Evolutionary conservation across 2,888 invertebrate genomes (phyloP), one percentile per base, ranked within the genome.

Genomic region (Gymnoscelis rufifasciata): DNA sequence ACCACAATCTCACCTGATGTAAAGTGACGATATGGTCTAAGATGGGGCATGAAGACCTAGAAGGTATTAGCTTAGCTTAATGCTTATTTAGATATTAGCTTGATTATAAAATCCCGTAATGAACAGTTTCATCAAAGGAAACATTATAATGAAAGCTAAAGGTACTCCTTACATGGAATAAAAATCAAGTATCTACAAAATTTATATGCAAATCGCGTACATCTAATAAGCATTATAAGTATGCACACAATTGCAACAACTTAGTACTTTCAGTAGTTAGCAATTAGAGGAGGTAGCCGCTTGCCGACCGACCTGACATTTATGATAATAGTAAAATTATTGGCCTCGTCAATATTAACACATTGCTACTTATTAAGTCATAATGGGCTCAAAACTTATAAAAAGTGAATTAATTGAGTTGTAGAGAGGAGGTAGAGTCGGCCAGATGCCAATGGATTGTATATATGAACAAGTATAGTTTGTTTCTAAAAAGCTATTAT

Each of bases 301-400:
- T 26, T 15, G 23, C 27, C 35, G 38, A 35, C 4, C 38, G 3
- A 39, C 11, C 23, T 48, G 49, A 41, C 44, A 49, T 44, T 41
- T 42, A 42, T 39, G 33, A 39, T 47, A 47, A 43, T 38, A 47
- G 12, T 37, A 37, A 43, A 43, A 40, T 40, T 48, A 37, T 48
- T 48, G 37, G 37, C 38, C 38, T 19, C 12, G 19, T 49, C 36
- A 43, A 40, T 37, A 36, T 28, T 43, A 38, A 49, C 40, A 39
- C 39, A 33, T 42, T 52, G 38, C 11, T 37, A 47, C 56, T 58
- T 57, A 62, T 64, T 62, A 62, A 59, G 61, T 62, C 57, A 55
- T 66, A 59, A 55, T 54, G 53, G 48, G 31, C 23, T 37, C 44
- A 30, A 31, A 43, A 49, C 19, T 11, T 27, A 47, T 38, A 37